Percentiles rank a stretch among this genome's conserved stretches.
Evolutionary conservation across 2,113 vertebrate genomes (phyloP).

Genomic region (Myanophis thanlyinensis): DNA sequence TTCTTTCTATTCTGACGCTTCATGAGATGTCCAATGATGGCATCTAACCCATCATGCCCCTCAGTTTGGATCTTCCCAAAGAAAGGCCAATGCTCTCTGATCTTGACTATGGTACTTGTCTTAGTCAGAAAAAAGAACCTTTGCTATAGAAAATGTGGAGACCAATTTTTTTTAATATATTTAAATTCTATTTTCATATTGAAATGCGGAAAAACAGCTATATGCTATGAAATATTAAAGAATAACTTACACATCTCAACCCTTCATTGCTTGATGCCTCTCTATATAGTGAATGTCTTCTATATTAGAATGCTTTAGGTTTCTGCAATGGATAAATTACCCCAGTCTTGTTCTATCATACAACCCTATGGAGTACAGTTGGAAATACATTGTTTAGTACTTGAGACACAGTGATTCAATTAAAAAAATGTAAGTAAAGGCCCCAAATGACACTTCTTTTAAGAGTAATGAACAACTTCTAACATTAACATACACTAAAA

Average conservation of each 20-base stretch:
- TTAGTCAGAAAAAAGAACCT: not conserved
- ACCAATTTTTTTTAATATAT: not conserved
- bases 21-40: not conserved
- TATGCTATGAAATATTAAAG: not conserved
- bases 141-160: not conserved
- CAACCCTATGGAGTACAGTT: slow-evolving; percentile 11
- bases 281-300: not conserved
- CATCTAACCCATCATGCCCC: not conserved
- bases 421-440: not conserved
- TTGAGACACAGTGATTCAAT: not conserved
- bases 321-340: slow-evolving; percentile 17
- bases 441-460: not conserved
- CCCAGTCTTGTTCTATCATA: slow-evolving; percentile 26
- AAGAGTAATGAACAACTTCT: not conserved
- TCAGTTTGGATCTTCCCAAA: not conserved
- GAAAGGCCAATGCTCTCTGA: not conserved
- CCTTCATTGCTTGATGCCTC: not conserved
- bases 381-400: slow-evolving; percentile 12
- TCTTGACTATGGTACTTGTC: not conserved
- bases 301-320: slow-evolving; percentile 17
- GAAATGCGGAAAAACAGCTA: not conserved
- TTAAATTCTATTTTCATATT: not conserved
- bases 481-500: not conserved
- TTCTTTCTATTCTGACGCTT: not conserved
- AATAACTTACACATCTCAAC: slow-evolving; percentile 35